phyloP scores from a whole-genome alignment of 1,140 invertebrate genomes.

The Zaprionus davidi region DNA sequence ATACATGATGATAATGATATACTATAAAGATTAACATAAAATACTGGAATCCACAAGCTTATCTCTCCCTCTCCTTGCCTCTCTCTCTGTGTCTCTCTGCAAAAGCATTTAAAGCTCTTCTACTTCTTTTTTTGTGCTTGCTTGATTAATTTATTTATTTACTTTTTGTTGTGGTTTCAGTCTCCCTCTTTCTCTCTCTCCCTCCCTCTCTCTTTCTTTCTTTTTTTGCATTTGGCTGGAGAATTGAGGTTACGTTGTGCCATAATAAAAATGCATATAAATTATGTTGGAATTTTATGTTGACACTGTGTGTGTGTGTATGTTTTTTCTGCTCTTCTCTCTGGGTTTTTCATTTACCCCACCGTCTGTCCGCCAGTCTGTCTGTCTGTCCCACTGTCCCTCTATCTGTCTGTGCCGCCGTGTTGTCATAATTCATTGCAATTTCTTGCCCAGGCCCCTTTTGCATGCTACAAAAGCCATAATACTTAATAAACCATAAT shows the following conservation, averaged over 20 bases:
- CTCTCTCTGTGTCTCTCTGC: not conserved
- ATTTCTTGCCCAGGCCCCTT: constrained; percentile 16
- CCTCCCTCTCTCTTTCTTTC: not conserved
- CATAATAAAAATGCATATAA: constrained; percentile 41
- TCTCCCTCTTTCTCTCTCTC: not conserved
- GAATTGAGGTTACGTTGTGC: constrained; percentile 16
- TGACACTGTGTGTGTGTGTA: constrained; percentile 13
- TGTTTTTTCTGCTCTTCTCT: not conserved
- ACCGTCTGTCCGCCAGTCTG: not conserved
- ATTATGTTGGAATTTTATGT: constrained; percentile 30
- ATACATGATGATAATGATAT: too few relatives aligned
- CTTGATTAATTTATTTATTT: constrained; percentile 26
- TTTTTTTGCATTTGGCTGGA: not conserved
- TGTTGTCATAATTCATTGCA: constrained; percentile 35
- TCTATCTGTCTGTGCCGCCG: not conserved
- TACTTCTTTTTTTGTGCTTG: constrained; percentile 8
- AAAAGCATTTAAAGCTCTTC: not conserved
- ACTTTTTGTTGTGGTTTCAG: constrained; percentile 3
- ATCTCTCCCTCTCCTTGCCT: not conserved
- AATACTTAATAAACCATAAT: constrained; percentile 41
- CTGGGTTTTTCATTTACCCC: not conserved
- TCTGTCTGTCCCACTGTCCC: not conserved
- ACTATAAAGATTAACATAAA: too few relatives aligned
- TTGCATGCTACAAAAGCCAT: constrained; percentile 18
- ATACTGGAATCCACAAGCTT: too few relatives aligned